Conservation (phyloP, 2,797 vertebrate species). For the Spinus pinus region DNA sequence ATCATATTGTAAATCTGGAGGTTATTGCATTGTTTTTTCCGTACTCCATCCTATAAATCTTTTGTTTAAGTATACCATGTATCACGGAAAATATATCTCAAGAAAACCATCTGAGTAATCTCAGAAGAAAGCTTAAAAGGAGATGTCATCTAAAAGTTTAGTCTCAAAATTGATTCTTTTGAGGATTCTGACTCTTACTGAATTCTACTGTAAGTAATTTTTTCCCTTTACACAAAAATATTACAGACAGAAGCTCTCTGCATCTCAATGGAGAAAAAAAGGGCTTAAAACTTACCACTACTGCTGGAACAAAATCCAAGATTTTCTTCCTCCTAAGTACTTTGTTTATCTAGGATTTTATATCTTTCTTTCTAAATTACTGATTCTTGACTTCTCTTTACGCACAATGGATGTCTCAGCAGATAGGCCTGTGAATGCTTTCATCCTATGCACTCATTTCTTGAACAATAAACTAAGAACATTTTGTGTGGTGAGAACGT, state of each 20-base stretch:
- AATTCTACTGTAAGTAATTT: accelerated
- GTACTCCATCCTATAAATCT: background rate
- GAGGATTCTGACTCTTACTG: background rate
- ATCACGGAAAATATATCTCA: background rate
- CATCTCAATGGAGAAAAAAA: background rate
- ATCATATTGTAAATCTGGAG: background rate
- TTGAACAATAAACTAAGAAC: background rate
- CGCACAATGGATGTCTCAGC: background rate
- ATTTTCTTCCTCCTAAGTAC: background rate
- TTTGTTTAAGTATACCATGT: background rate
- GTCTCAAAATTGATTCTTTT: background rate
- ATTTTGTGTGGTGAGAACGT: background rate
- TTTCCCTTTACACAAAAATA: background rate
- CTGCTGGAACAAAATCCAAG: background rate
- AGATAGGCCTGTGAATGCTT: background rate
- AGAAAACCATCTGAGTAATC: background rate
- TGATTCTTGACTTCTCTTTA: background rate
- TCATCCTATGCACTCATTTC: background rate
- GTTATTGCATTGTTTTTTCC: background rate
- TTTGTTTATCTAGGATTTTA: background rate
- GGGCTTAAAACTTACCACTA: background rate
- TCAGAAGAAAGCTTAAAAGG: background rate
- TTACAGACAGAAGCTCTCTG: background rate
- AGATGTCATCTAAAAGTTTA: background rate
- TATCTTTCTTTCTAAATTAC: background rate